Base-by-base conservation (phyloP, 2,113 vertebrate genomes). In the Chauna torquata region DNA sequence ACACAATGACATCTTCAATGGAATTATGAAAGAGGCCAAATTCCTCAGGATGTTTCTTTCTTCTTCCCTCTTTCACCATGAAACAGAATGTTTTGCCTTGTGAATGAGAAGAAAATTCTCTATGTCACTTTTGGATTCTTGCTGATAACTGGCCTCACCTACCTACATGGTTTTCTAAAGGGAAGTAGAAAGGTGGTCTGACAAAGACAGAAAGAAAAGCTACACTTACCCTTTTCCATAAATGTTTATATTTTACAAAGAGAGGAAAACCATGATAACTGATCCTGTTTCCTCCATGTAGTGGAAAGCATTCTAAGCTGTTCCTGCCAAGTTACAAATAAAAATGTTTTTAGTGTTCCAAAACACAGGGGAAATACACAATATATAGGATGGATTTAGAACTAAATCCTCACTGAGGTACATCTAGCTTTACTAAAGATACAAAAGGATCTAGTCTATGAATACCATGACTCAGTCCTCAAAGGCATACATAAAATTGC, bases 61-160 rank as follows among this genome's bases (percentile, higher is more conserved):
- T 70, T 94, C 86, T 86, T 90, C 57, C 28, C 44, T 66, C 22
- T 88, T 54, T 82, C 75, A 79, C 83, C 68, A 81, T 71, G 87
- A 90, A 86, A 57, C 1, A 1, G 34, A 94, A 12, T 1, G 25
- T 96, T 90, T 90, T 90, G 93, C 94, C 93, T 95, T 97, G 88
- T 92, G 90, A 84, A 93, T 85, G 96, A 97, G 82, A 97, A 97
- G 94, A 95, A 87, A 95, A 96, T 97, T 97, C 97, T 94, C 93
- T 95, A 95, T 96, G 95, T 88, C 94, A 96, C 91, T 97, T 95
- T 92, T 95, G 94, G 82, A 88, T 90, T 95, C 95, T 93, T 93
- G 85, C 75, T 96, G 83, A 95, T 97, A 97, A 97, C 91, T 96
- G 94, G 90, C 72, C 94, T 97, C 96, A 95, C 97, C 96, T 97